Base-by-base conservation (phyloP, 2,888 invertebrate species). In the Willowsia nigromaculata region DNA sequence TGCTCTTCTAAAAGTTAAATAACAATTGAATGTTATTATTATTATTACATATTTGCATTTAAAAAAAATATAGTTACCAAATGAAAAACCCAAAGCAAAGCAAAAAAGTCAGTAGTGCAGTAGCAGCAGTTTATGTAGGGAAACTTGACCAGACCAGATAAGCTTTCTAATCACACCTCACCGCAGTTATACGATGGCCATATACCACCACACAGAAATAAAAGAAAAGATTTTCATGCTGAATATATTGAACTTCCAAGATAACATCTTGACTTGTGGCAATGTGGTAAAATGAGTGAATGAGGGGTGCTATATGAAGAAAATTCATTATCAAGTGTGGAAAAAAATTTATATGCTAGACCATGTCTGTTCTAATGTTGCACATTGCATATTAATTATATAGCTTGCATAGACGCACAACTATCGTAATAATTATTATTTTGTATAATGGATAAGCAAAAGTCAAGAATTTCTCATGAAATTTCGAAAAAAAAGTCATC, bases 161-260 rank as follows among this genome's bases (percentile, higher is more conserved):
- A 84, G 84, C 84, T 84, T 84, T 84, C 84, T 84, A 84, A 84
- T 84, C 84, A n/a, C n/a, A n/a, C n/a, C n/a, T n/a, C n/a, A 84
- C 71, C 53, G 47, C 30, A 62, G 1, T 18, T 56, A 56, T 56
- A 22, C 18, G 13, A 18, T 2, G 2, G 56, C 56, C 56, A 56
- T 56, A 56, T 56, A 56, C 56, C 18, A 56, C 18, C 56, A 56
- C 47, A 22, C 56, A 22, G 22, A 11, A 18, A 56, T 22, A 22
- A 18, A 22, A 56, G 62, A 40, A 71, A 22, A 18, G 22, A 56
- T 18, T 56, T 56, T 3, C 18, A 22, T 56, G 56, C 1, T 56
- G 22, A 18, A 22, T 22, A 7, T 18, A 22, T 22, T 5, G 4
- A 22, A 18, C 2, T 22, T 22, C 3, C 4, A 22, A 22, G 22